Evolutionary conservation across 2,797 vertebrate genomes (phyloP), one percentile per base, ranked within the genome.

Genomic region (Tenualosa thibaudeaui): DNA sequence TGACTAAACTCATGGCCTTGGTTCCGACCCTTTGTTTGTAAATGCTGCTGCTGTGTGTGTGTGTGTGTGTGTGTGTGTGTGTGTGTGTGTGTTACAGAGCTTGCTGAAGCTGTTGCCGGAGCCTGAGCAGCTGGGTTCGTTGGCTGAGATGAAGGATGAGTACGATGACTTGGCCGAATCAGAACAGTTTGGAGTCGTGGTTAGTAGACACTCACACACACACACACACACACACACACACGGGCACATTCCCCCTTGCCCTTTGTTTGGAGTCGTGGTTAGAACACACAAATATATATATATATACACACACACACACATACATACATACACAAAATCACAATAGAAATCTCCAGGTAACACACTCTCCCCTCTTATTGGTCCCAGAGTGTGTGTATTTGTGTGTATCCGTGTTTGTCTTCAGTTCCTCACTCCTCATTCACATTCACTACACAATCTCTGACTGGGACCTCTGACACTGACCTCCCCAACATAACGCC

Each of bases 101-200:
- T 93, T 97, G 88, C 88, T 97, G 86, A 97, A 97, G 90, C 95
- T 96, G 82, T 92, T 98, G 85, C 96, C 96, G 4, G 91, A 92
- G 83, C 51, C 90, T n/a, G 95, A 96, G 7, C 94, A 97, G 89
- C 84, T 97, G 81, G 91, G 81, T 53, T 83, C 93, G 86, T 93
- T 98, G 81, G 94, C 88, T 0, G 97, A 96, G 50, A 91, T 96
- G 92, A 97, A 96, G 88, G 94, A 97, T 2, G 97, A 97, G 81
- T 98, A 98, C 13, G 94, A 96, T 1, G 97, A 97, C 84, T 89
- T 98, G 87, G 96, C 96, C 0, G 97, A 97, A 89, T 90, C 96
- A 0, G 97, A 98, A 86, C 97, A 97, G 90, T 97, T 96, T 86
- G 96, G 93, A 51, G 96, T 97, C 19, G 96, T 97, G 95, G 95